Percentiles rank a stretch among this genome's conserved stretches.
These are phyloP conservation scores for Myotis pilosus DNA, from an alignment of 2,797 vertebrate species.

Conservation along the genomic window DNA sequence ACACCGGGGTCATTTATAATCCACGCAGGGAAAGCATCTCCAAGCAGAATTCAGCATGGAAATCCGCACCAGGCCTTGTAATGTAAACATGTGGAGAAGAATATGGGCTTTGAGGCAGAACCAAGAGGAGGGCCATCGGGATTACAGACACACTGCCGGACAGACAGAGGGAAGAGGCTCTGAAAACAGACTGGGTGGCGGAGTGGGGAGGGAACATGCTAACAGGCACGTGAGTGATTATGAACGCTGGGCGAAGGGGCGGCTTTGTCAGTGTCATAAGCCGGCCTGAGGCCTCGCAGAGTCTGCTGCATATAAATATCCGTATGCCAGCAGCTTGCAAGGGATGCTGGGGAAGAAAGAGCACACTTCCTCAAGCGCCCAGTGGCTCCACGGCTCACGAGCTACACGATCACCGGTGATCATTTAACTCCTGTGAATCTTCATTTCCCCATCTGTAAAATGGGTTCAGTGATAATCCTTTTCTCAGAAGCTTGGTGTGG, in stretches of 20 bases:
- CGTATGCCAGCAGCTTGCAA: background rate
- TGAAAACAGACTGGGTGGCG: background rate
- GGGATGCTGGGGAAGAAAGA: background rate
- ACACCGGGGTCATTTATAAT: conserved; percentile 45
- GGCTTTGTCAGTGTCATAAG: background rate
- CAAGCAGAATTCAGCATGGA: background rate
- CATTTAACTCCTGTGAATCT: background rate
- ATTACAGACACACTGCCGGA: background rate
- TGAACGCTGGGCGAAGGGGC: background rate
- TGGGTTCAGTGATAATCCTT: background rate
- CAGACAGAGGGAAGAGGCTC: background rate
- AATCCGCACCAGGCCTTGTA: background rate
- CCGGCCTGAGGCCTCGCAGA: background rate
- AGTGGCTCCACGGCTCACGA: rapidly evolving
- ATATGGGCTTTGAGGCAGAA: background rate
- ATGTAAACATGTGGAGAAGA: conserved; percentile 50
- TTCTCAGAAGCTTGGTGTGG: background rate
- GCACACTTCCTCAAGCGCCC: background rate
- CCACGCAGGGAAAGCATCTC: background rate
- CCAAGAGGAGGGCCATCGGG: background rate
- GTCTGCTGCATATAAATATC: background rate
- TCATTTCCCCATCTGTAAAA: background rate
- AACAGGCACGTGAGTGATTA: background rate
- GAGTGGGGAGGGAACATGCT: rapidly evolving
- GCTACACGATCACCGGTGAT: rapidly evolving